Conservation (phyloP, 2,888 invertebrate species). For the Drosophila barbarae region DNA sequence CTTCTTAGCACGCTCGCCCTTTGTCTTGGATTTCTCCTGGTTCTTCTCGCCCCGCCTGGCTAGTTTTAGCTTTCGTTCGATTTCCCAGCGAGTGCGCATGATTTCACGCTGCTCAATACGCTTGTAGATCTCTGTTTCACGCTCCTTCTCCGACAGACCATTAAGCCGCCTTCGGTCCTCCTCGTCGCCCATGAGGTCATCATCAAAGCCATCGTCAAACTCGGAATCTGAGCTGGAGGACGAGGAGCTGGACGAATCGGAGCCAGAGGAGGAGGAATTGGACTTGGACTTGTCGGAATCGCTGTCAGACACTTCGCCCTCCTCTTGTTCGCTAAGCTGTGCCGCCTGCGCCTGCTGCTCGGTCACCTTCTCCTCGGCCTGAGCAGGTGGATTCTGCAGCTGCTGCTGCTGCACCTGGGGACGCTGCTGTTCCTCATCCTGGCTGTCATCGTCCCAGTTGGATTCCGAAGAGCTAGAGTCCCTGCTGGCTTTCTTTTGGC, state of each 20-base stretch:
- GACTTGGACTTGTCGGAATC: conserved; percentile 77
- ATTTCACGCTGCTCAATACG: conserved; percentile 96
- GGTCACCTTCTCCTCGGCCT: conserved; percentile 59
- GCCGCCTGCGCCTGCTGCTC: conserved; percentile 58
- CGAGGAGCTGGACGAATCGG: conserved; percentile 62
- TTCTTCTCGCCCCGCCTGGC: conserved; percentile 88
- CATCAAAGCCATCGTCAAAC: conserved; percentile 98
- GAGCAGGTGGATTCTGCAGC: conserved; percentile 12
- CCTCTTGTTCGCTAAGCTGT: conserved; percentile 85
- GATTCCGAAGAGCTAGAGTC: conserved; percentile 77
- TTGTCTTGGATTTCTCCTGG: conserved; percentile 77
- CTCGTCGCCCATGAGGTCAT: conserved; percentile 97
- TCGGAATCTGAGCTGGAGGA: conserved; percentile 87
- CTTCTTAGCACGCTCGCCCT: conserved; percentile 81
- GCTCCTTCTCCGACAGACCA: conserved; percentile 96
- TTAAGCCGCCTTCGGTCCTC: conserved; percentile 94
- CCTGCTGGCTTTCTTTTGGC: conserved; percentile 74
- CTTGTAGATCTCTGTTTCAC: conserved; percentile 98
- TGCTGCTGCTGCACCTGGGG: conserved; percentile 11
- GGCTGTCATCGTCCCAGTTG: conserved; percentile 78
- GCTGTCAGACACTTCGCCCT: conserved; percentile 91
- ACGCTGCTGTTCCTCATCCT: conserved; percentile 67
- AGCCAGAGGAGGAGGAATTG: conserved; percentile 53
- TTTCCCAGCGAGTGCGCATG: conserved; percentile 96
- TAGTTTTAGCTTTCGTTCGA: conserved; percentile 93